Percentiles rank a stretch among this genome's conserved stretches.
These are phyloP conservation scores for Bucco capensis DNA, from an alignment of 2,113 vertebrate species.

Conservation along the genomic window DNA sequence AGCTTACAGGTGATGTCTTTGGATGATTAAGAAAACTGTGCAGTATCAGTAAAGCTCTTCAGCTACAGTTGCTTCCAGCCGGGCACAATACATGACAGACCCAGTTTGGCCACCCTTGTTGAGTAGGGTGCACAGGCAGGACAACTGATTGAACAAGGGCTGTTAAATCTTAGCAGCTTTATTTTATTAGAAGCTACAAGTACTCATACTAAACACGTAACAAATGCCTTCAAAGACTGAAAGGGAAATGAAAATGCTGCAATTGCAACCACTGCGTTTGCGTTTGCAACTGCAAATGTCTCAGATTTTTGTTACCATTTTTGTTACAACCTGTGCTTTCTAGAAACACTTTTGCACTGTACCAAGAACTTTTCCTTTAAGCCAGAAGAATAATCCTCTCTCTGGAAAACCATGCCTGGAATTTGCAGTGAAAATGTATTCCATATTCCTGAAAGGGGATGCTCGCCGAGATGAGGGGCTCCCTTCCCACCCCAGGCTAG, in stretches of 20 bases:
- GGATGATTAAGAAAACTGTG: background rate
- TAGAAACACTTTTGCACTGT: background rate
- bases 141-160: fast-evolving
- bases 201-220: background rate
- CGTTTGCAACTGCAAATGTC: background rate
- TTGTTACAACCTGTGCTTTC: background rate
- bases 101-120: background rate
- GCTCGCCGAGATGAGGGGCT: background rate
- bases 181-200: background rate
- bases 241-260: background rate
- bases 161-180: background rate
- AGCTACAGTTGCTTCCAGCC: background rate
- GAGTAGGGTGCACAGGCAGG: background rate
- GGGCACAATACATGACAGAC: fast-evolving
- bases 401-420: constrained; percentile 36
- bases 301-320: background rate
- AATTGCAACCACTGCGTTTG: background rate
- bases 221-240: background rate
- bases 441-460: background rate
- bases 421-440: constrained; percentile 41
- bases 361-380: background rate
- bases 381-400: background rate
- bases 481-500: background rate
- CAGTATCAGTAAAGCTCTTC: background rate
- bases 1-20: background rate